Evolutionary conservation across 2,113 vertebrate species (phyloP).

Genomic region (Perca fluviatilis): DNA sequence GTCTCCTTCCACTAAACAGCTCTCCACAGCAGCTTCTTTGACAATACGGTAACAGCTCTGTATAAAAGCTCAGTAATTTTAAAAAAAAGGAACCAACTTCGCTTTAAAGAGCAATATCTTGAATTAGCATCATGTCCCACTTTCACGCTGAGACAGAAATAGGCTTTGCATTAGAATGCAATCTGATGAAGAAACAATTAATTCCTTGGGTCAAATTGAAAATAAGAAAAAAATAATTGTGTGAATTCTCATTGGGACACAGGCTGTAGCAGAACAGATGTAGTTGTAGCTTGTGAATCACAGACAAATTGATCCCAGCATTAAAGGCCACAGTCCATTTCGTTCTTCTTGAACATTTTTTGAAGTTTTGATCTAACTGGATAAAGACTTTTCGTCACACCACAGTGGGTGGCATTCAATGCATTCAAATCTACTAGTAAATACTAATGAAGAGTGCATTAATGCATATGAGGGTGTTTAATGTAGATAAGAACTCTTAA

Average conservation of each 20-base stretch:
- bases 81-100: slow-evolving; percentile 18
- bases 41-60: background rate
- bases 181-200: slow-evolving; percentile 67
- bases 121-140: slow-evolving; percentile 59
- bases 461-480: background rate
- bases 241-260: slow-evolving; percentile 21
- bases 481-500: background rate
- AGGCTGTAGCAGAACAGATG: slow-evolving; percentile 11
- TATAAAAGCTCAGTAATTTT: background rate
- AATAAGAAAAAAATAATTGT: slow-evolving; percentile 37
- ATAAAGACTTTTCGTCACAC: background rate
- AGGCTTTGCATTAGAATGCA: slow-evolving; percentile 51
- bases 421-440: background rate
- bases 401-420: slow-evolving; percentile 5
- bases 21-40: slow-evolving; percentile 31
- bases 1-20: slow-evolving; percentile 8
- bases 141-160: slow-evolving; percentile 52
- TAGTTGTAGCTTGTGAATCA: slow-evolving; percentile 4
- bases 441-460: background rate
- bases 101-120: slow-evolving; percentile 50
- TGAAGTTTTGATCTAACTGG: slow-evolving; percentile 11
- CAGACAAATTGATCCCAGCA: slow-evolving; percentile 20
- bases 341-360: background rate
- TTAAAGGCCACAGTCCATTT: background rate
- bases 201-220: slow-evolving; percentile 47